Base-by-base conservation (phyloP, 2,797 vertebrate genomes). In the Sebastes melanostomus region DNA sequence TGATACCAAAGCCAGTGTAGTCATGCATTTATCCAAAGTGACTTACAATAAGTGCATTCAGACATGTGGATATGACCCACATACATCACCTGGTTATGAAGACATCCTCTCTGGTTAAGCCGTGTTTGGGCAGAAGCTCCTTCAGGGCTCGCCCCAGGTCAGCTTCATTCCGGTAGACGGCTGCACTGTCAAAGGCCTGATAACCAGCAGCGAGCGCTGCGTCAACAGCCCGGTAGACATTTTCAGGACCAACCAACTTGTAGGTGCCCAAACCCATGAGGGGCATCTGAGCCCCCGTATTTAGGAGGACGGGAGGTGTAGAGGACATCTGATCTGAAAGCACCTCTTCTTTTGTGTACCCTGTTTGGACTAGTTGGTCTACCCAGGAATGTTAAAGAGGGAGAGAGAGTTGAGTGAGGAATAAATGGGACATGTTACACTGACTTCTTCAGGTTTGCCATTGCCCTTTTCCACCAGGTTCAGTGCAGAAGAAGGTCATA, bases 201-300 rank as follows among this genome's bases (percentile, higher is more conserved):
- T 96, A 97, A 14, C 96, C 96, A 6, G 90, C 91, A n/a, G 74
- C 90, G 72, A 97, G 80, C 0, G 97, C 95, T 0, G 96, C 95
- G 1, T 97, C 95, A 75, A 97, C 89, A 2, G 93, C 92, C 63
- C 5, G 68, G 66, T 78, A 62, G 3, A 95, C 89, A 0, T 88
- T 82, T 60, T 96, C 94, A 38, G 80, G 8, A 6, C 89, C 95
- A 1, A 65, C 36, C 80, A 97, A 58, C 62, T 92, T 94, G 85
- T 94, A 96, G 9, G 95, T 97, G 34, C 97, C 97, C 65, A 97
- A 65, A 24, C 96, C 97, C 83, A 97, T 63, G 14, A 96, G 84
- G 1, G 96, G 96, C 96, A 97, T 97, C 13, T 68, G 89, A 13
- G 78, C 85, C 11, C 95, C 95, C 0, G 91, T 95, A 72, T 95